These are phyloP conservation scores for Ceraclea dissimilis DNA, from an alignment of 2,888 invertebrate species.

Conservation along the genomic window DNA sequence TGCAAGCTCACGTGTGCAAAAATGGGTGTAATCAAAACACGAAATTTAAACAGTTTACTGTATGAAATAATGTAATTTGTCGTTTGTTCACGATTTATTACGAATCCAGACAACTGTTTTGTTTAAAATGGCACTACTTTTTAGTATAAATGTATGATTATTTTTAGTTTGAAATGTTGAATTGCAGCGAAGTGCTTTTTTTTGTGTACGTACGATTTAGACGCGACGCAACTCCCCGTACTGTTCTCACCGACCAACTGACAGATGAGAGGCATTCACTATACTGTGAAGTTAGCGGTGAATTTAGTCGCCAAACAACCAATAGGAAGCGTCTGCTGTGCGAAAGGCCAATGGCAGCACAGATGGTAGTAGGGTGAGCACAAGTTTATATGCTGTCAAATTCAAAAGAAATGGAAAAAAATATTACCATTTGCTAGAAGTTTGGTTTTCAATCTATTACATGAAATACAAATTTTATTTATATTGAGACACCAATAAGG, in stretches of 20 bases:
- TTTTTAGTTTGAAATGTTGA: neutral
- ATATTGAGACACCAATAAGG: too few relatives aligned
- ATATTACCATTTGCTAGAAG: neutral
- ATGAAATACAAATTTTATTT: too few relatives aligned
- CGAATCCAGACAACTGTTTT: neutral
- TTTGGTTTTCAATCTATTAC: too few relatives aligned
- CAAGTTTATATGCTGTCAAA: neutral
- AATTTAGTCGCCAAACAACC: constrained; percentile 11
- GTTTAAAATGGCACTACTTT: constrained; percentile 15
- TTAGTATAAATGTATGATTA: neutral
- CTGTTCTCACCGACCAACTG: constrained; percentile 15
- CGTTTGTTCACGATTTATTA: neutral
- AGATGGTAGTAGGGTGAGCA: constrained; percentile 7
- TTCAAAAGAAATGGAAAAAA: neutral
- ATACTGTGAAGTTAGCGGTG: constrained; percentile 14
- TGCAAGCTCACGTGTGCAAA: constrained; percentile 1
- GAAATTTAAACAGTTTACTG: neutral
- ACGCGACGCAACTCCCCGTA: constrained; percentile 3
- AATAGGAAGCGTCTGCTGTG: constrained; percentile 9
- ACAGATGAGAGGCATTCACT: constrained; percentile 13
- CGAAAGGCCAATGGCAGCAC: constrained; percentile 13
- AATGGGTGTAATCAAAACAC: neutral
- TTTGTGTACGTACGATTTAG: too few relatives aligned
- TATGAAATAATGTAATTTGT: neutral
- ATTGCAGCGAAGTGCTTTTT: neutral